A percentile compares a stretch with the other conserved stretches of the same genome.
Evolutionary conservation across 64 coral and sea anemone genomes (phyloP).

Genomic region (Stylophora pistillata): DNA sequence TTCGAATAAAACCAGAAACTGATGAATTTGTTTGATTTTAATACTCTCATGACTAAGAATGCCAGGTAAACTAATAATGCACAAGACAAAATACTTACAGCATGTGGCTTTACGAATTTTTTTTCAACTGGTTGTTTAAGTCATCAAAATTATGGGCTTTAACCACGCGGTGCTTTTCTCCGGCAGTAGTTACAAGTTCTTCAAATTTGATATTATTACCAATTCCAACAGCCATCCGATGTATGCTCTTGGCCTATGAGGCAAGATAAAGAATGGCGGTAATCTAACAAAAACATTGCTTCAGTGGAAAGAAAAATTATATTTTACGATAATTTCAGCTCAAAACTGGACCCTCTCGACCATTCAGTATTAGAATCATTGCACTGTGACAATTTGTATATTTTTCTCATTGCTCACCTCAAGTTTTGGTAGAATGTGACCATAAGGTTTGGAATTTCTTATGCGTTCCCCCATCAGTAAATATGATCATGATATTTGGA

Average conservation of each 20-base stretch:
- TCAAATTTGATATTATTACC: neutral
- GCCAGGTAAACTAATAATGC: no score
- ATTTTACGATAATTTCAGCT: no score
- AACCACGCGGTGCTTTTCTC: neutral
- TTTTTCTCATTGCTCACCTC: neutral
- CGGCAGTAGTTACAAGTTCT: neutral
- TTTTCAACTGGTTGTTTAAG: neutral
- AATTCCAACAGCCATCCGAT: neutral
- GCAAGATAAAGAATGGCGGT: neutral
- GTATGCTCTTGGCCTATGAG: neutral
- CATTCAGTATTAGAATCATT: no score
- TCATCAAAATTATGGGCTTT: neutral
- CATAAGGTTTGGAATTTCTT: neutral
- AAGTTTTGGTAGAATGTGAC: neutral
- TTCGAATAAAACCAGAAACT: neutral
- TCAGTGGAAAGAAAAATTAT: no score
- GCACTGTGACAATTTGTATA: no score
- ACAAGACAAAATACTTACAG: neutral
- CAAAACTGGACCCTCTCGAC: no score
- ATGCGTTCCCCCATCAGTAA: constrained; percentile 46
- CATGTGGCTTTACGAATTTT: neutral
- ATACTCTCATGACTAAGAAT: no score
- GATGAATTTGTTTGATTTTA: no score
- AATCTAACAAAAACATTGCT: no score
- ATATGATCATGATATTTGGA: constrained; percentile 41